Percentiles rank a stretch among this genome's conserved stretches.
Conservation (phyloP, 2,888 invertebrate genomes). For the Cecidostiba fungosa region DNA sequence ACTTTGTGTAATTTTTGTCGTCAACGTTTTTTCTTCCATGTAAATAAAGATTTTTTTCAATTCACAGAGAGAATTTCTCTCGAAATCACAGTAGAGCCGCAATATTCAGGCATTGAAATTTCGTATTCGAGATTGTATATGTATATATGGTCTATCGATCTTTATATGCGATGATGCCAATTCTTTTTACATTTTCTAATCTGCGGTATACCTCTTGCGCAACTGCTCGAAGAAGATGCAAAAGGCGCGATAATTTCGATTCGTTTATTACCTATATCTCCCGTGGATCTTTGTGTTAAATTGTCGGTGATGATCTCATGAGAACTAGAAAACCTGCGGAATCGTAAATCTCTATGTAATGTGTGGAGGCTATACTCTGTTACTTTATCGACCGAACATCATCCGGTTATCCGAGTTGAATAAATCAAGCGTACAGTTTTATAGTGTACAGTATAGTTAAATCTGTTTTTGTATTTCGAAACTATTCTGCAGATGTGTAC, state of each 20-base stretch:
- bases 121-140: neutral
- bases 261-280: slow-evolving; percentile 35
- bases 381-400: slow-evolving; percentile 35
- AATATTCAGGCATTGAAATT: neutral
- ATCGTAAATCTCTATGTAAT: slow-evolving; percentile 48
- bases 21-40: too few species aligned
- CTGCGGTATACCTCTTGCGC: slow-evolving; percentile 11
- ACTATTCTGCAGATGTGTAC: neutral
- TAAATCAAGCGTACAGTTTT: neutral
- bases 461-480: neutral
- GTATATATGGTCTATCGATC: neutral
- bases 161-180: neutral
- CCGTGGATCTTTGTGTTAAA: slow-evolving; percentile 25
- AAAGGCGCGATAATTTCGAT: slow-evolving; percentile 41
- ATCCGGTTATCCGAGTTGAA: neutral
- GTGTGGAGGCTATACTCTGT: neutral
- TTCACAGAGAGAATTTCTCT: too few species aligned
- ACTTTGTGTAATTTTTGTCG: too few species aligned
- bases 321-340: slow-evolving; percentile 38
- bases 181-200: neutral
- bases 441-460: neutral
- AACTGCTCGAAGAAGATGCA: slow-evolving; percentile 9
- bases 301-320: slow-evolving; percentile 44
- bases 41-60: too few species aligned
- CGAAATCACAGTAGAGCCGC: too few species aligned